Conservation (phyloP, 2,797 vertebrate genomes). For the Esox lucius region DNA sequence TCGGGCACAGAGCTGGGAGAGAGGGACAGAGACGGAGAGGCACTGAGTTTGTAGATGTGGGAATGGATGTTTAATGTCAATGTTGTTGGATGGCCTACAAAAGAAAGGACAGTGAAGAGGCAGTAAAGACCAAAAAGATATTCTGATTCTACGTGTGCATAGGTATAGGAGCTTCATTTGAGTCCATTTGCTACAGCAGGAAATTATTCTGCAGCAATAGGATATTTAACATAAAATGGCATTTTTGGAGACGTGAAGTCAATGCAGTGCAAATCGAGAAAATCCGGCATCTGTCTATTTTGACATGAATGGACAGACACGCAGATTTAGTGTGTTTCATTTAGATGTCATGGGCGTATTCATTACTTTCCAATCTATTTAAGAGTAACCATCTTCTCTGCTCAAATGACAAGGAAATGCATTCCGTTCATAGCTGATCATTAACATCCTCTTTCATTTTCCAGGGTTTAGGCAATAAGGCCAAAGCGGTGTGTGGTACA, state of each 20-base stretch:
- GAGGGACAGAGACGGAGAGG: neutral
- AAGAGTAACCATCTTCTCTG: neutral
- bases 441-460: constrained; percentile 6
- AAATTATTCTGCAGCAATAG: no score
- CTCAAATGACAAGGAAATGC: neutral
- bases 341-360: neutral
- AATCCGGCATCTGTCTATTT: neutral
- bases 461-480: neutral
- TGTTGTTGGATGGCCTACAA: neutral
- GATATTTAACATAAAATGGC: no score
- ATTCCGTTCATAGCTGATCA: neutral
- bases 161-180: no score
- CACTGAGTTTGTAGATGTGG: neutral
- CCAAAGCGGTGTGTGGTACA: neutral
- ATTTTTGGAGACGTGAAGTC: no score
- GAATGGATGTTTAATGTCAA: neutral
- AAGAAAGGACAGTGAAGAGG: neutral
- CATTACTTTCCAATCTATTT: neutral
- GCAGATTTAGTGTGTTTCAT: neutral
- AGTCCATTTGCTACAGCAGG: no score
- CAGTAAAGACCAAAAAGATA: neutral
- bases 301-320: neutral
- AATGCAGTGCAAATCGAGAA: no score
- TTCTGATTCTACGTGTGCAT: neutral
- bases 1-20: constrained; percentile 14